Conservation (phyloP, 2,888 invertebrate genomes). For the Cybosia mesomella region DNA sequence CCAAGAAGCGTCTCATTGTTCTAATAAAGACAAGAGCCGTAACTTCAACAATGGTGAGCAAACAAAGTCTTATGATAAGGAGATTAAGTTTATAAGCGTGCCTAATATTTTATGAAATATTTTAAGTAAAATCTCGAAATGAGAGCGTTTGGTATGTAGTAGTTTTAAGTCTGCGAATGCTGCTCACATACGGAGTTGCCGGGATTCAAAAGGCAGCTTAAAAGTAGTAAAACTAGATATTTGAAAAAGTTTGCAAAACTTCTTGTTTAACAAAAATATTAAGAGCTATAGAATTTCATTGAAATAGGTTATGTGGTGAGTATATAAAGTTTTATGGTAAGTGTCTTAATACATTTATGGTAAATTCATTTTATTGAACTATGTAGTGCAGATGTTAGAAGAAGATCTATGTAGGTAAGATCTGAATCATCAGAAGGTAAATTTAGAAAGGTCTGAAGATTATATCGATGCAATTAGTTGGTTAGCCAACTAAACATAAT, state of each 20-base stretch:
- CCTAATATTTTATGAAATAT: slow-evolving; percentile 34
- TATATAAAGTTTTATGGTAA: neutral
- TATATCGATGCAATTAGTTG: too few relatives aligned
- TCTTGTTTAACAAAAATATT: slow-evolving; percentile 28
- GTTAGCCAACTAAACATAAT: too few relatives aligned
- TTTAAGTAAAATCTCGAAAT: slow-evolving; percentile 20
- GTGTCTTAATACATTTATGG: neutral
- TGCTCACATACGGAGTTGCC: slow-evolving; percentile 33
- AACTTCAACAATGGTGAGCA: slow-evolving; percentile 46
- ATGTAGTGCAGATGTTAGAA: too few relatives aligned
- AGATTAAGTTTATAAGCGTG: slow-evolving; percentile 41
- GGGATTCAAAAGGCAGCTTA: slow-evolving; percentile 46
- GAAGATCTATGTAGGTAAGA: neutral
- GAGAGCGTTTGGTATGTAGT: slow-evolving; percentile 10
- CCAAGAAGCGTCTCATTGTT: slow-evolving; percentile 41
- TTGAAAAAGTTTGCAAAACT: slow-evolving; percentile 36
- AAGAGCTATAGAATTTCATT: slow-evolving; percentile 6
- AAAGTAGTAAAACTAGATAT: slow-evolving; percentile 27
- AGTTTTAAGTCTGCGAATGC: slow-evolving; percentile 8
- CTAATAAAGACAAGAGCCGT: slow-evolving; percentile 35
- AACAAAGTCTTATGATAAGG: slow-evolving; percentile 41
- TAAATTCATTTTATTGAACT: too few relatives aligned
- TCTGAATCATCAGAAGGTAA: too few relatives aligned
- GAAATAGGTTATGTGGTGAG: neutral
- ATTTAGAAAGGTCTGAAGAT: too few relatives aligned